Conservation (phyloP, 2,113 vertebrate genomes). For the Corythornis madagascariensis region DNA sequence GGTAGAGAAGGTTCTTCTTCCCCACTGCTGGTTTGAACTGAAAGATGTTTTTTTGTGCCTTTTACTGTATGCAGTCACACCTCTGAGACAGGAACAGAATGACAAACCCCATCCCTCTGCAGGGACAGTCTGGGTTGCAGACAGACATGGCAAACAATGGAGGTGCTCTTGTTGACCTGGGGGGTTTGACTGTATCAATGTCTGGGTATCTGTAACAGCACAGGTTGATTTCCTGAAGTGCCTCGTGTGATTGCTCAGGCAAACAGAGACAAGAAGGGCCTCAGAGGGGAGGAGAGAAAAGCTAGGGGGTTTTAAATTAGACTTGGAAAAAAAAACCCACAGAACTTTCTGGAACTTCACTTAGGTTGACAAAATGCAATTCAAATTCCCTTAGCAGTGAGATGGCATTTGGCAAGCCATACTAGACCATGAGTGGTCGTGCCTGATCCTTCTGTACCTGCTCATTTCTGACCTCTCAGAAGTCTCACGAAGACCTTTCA, state of each 20-base stretch:
- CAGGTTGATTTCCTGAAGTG: slow-evolving; percentile 43
- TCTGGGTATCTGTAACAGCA: neutral
- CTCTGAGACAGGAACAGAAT: slow-evolving; percentile 51
- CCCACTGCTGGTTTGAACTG: slow-evolving; percentile 77
- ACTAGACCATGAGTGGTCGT: neutral
- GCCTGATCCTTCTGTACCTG: neutral
- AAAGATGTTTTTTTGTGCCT: slow-evolving; percentile 79
- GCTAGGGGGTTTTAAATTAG: neutral
- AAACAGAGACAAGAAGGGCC: neutral
- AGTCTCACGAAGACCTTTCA: neutral
- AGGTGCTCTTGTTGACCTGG: neutral
- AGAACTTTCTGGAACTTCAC: neutral
- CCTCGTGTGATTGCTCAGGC: neutral
- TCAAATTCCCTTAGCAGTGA: neutral
- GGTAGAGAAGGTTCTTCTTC: slow-evolving; percentile 89
- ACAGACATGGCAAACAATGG: neutral
- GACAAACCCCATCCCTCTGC: slow-evolving; percentile 7
- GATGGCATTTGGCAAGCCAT: neutral
- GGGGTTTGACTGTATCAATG: slow-evolving; percentile 58
- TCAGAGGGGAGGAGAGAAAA: neutral
- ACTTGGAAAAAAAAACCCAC: neutral
- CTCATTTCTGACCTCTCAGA: neutral
- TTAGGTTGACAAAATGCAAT: neutral
- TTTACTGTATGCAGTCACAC: slow-evolving; percentile 74
- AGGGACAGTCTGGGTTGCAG: neutral